Percentiles rank a stretch among this genome's conserved stretches.
phyloP scores from a whole-genome alignment of 2,888 invertebrate genomes.

The Eumacrocentrus americanus region DNA sequence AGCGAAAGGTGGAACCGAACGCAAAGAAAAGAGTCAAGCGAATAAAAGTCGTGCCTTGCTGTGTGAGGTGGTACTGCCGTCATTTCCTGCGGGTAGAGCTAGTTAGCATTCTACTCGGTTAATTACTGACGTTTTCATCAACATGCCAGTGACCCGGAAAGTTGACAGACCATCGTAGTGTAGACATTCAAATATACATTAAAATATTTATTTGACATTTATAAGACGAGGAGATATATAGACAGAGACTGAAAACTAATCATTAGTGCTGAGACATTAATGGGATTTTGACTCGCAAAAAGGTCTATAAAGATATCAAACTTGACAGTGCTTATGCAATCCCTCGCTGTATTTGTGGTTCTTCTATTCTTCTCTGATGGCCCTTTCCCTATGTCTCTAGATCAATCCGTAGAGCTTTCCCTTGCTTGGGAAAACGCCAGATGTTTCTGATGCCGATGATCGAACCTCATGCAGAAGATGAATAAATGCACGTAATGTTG shows the following conservation, averaged over 20 bases:
- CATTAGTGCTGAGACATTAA: neutral
- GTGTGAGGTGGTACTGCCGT: slow-evolving; percentile 10
- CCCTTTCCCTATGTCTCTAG: too few relatives aligned
- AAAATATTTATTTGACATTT: too few relatives aligned
- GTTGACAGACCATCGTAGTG: neutral
- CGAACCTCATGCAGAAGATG: neutral
- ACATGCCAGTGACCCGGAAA: slow-evolving; percentile 8
- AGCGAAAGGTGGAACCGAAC: neutral
- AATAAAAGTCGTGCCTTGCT: slow-evolving; percentile 10
- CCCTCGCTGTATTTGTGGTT: too few relatives aligned
- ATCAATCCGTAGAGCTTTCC: too few relatives aligned
- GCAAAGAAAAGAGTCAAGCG: slow-evolving; percentile 12
- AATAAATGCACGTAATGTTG: too few relatives aligned
- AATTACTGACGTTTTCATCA: neutral
- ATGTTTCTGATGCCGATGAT: neutral
- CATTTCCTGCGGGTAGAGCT: slow-evolving; percentile 1
- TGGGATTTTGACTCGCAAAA: too few relatives aligned
- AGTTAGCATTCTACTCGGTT: slow-evolving; percentile 1
- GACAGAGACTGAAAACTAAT: too few relatives aligned
- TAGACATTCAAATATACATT: too few relatives aligned
- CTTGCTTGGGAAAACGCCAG: slow-evolving; percentile 1
- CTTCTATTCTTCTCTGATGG: too few relatives aligned
- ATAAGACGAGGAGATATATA: too few relatives aligned
- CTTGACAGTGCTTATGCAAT: too few relatives aligned
- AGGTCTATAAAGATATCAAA: too few relatives aligned